Percentiles rank a stretch among this genome's conserved stretches.
Evolutionary conservation across 2,888 invertebrate genomes (phyloP).

Genomic region (Drosophila mimetica): DNA sequence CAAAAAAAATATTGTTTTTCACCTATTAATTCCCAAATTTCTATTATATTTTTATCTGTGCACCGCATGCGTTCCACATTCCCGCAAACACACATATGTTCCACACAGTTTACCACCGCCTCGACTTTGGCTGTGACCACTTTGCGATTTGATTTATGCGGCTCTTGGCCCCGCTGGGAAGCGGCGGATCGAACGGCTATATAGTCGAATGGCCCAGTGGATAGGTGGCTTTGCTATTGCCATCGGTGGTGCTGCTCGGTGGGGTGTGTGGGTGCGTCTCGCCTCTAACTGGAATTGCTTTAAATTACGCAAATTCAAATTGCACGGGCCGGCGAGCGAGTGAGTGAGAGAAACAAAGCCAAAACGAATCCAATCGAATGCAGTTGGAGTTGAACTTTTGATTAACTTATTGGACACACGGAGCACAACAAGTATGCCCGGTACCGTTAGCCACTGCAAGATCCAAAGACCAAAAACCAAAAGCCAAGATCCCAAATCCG

Average conservation of each 20-base stretch:
- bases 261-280: conserved; percentile 72
- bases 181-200: conserved; percentile 1
- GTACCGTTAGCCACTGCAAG: conserved; percentile 40
- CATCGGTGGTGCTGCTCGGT: conserved; percentile 3
- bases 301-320: conserved; percentile 74
- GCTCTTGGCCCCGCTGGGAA: conserved; percentile 43
- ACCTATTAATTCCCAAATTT: not conserved
- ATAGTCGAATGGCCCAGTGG: conserved; percentile 10
- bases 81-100: conserved; percentile 20
- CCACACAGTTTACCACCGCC: conserved; percentile 45
- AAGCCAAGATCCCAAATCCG: too few relatives aligned
- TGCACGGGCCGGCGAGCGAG: conserved; percentile 28
- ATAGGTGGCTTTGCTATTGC: not conserved
- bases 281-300: conserved; percentile 75
- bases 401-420: conserved; percentile 69
- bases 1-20: too few relatives aligned
- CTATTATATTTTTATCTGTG: conserved; percentile 15
- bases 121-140: conserved; percentile 50
- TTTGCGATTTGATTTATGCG: conserved; percentile 74
- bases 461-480: conserved; percentile 3
- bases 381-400: conserved; percentile 70
- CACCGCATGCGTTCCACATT: conserved; percentile 54
- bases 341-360: conserved; percentile 16
- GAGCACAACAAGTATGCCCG: conserved; percentile 42
- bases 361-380: conserved; percentile 40